Conservation (phyloP, 1,140 invertebrate genomes). For the Rhizoglyphus robini region DNA sequence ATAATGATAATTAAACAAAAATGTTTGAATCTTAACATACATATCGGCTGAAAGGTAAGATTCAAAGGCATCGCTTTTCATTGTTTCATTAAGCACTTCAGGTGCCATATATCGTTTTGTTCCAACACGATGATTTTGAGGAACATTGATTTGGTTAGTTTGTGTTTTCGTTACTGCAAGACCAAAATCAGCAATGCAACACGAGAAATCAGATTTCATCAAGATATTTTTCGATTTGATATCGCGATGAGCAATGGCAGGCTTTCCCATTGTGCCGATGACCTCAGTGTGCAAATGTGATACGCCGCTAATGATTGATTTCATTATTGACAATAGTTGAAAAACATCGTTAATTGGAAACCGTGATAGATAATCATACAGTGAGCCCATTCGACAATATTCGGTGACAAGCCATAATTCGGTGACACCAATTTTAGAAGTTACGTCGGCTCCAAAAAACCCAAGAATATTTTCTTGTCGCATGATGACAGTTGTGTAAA, state of each 20-base stretch:
- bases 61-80: conserved; percentile 67
- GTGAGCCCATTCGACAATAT: conserved; percentile 81
- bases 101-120: conserved; percentile 59
- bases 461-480: conserved; percentile 86
- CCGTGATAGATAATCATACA: conserved; percentile 82
- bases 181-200: conserved; percentile 89
- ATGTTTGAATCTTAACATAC: neutral
- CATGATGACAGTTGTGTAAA: conserved; percentile 89
- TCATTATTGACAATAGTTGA: conserved; percentile 74
- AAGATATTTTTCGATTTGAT: conserved; percentile 92
- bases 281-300: conserved; percentile 87
- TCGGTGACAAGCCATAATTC: conserved; percentile 88
- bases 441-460: conserved; percentile 84
- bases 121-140: conserved; percentile 59
- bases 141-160: conserved; percentile 58
- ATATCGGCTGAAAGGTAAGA: conserved; percentile 89
- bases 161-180: conserved; percentile 54
- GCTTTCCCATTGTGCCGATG: conserved; percentile 69
- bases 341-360: conserved; percentile 33
- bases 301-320: conserved; percentile 79
- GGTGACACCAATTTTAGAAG: conserved; percentile 59
- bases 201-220: conserved; percentile 79
- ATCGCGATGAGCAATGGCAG: conserved; percentile 89
- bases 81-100: conserved; percentile 70
- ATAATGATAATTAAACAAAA: neutral